A percentile compares a stretch with the other conserved stretches of the same genome.
Evolutionary conservation across 2,888 invertebrate genomes (phyloP).

Genomic region (Xestia sexstrigata): DNA sequence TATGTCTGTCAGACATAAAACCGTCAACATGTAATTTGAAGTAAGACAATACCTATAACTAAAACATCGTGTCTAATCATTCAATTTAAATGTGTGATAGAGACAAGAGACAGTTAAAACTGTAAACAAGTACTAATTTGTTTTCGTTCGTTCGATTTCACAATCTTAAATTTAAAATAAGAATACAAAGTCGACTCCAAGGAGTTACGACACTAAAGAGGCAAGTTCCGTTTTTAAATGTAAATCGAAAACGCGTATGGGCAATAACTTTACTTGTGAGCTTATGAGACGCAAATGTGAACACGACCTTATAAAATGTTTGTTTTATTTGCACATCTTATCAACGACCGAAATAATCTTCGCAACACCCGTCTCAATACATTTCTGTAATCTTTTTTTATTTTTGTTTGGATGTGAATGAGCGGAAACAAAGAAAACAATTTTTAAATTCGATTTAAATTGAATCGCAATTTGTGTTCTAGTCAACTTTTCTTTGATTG

Average conservation of each 20-base stretch:
- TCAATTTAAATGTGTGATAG: background rate
- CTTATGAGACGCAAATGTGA: constrained; percentile 48
- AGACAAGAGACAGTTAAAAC: background rate
- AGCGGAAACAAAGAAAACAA: constrained; percentile 5
- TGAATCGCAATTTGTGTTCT: constrained; percentile 1
- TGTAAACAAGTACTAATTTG: background rate
- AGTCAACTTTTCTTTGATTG: background rate
- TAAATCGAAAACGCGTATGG: constrained; percentile 56
- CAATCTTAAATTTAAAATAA: constrained; percentile 23
- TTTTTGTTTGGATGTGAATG: constrained; percentile 29
- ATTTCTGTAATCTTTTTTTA: constrained; percentile 19
- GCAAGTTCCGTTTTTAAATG: constrained; percentile 64
- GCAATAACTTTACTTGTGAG: constrained; percentile 45
- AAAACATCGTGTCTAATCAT: background rate
- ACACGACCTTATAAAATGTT: constrained; percentile 52
- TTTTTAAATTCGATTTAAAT: background rate
- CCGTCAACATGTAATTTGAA: background rate
- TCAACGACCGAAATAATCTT: constrained; percentile 36
- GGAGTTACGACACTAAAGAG: constrained; percentile 41
- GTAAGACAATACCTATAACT: background rate
- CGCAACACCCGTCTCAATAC: constrained; percentile 13
- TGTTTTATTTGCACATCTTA: constrained; percentile 53
- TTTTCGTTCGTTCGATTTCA: constrained; percentile 8
- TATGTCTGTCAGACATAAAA: background rate
- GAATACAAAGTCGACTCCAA: constrained; percentile 49